Evolutionary conservation across 1,140 invertebrate species (phyloP).

Genomic region (Patella vulgata): DNA sequence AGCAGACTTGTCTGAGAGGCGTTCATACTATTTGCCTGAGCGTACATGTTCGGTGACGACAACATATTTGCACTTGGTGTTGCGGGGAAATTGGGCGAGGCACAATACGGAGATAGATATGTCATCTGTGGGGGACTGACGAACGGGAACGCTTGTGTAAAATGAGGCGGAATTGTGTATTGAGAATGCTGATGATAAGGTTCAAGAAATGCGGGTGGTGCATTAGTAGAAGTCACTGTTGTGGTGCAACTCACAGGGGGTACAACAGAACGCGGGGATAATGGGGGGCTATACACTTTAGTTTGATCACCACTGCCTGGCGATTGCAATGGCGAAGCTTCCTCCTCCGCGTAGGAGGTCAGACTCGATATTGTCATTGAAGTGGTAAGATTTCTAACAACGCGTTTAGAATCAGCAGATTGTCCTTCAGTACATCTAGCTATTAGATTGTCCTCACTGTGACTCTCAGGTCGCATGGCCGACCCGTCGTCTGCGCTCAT

Average conservation of each 20-base stretch:
- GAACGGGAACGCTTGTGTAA: constrained; percentile 59
- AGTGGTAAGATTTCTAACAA: constrained; percentile 45
- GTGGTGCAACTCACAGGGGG: constrained; percentile 18
- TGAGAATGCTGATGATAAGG: constrained; percentile 60
- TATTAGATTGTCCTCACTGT: constrained; percentile 38
- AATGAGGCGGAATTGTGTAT: constrained; percentile 54
- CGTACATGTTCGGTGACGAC: constrained; percentile 12
- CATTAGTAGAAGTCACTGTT: constrained; percentile 16
- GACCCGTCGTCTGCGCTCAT: constrained; percentile 8
- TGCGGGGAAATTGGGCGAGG: constrained; percentile 30
- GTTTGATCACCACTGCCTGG: constrained; percentile 44
- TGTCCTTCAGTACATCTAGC: constrained; percentile 23
- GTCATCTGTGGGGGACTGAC: constrained; percentile 64
- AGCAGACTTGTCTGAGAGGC: constrained; percentile 10
- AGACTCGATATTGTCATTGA: constrained; percentile 53
- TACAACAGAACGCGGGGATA: constrained; percentile 41
- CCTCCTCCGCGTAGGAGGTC: constrained; percentile 47
- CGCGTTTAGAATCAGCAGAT: constrained; percentile 19
- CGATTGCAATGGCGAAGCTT: constrained; percentile 52
- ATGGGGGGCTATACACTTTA: constrained; percentile 52
- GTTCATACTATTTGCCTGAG: constrained; percentile 8
- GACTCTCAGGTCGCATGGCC: constrained; percentile 5
- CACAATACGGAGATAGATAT: constrained; percentile 50
- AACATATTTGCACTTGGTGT: constrained; percentile 14
- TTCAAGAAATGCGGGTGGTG: constrained; percentile 32